phyloP scores from a whole-genome alignment of 2,888 invertebrate genomes.

The Apodemia mormo region DNA sequence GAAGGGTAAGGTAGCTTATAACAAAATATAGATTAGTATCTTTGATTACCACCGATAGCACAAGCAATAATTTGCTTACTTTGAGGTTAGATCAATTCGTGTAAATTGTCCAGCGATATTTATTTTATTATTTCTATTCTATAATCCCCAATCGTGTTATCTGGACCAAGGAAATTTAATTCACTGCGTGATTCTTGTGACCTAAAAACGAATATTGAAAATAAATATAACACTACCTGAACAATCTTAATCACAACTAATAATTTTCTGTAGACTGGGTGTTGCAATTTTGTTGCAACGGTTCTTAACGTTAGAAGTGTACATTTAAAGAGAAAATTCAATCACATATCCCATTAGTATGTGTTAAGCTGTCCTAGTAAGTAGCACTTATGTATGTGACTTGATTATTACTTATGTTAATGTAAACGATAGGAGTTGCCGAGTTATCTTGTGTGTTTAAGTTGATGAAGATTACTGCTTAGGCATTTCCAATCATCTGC shows the following conservation, averaged over 20 bases:
- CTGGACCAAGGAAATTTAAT: background rate
- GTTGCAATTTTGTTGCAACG: conserved; percentile 47
- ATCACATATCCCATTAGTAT: conserved; percentile 26
- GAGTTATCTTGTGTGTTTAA: conserved; percentile 23
- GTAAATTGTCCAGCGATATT: no score
- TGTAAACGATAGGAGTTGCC: conserved; percentile 21
- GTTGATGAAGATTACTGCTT: conserved; percentile 29
- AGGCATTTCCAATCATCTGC: conserved; percentile 24
- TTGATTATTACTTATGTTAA: conserved; percentile 26
- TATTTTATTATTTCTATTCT: background rate
- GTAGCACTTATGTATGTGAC: conserved; percentile 7
- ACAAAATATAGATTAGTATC: no score
- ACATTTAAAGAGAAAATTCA: conserved; percentile 29
- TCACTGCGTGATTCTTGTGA: background rate
- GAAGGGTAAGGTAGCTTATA: no score
- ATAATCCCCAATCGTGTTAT: background rate
- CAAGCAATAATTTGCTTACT: no score
- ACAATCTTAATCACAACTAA: conserved; percentile 32
- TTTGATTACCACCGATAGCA: no score
- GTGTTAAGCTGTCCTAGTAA: conserved; percentile 22
- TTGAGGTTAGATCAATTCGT: no score
- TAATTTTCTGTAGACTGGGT: conserved; percentile 59
- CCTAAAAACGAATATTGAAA: conserved; percentile 5
- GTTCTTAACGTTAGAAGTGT: conserved; percentile 16
- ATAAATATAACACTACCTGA: conserved; percentile 2